Base-by-base conservation (phyloP, 2,888 invertebrate genomes). In the Sminthurides aquaticus region DNA sequence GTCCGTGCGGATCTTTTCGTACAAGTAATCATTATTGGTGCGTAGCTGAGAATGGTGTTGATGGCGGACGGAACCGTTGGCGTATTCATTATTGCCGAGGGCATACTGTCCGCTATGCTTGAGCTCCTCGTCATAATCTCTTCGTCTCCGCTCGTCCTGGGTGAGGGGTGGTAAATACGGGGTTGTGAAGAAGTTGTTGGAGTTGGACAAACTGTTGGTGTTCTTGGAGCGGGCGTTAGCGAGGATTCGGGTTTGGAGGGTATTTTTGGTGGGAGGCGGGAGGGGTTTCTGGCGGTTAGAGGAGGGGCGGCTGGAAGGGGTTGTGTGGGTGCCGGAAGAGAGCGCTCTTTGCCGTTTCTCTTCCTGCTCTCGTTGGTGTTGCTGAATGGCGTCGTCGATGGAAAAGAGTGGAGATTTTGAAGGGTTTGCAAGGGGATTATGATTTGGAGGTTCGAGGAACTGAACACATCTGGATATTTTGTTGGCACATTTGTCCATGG, bases 331-430 rank as follows among this genome's bases (percentile, higher is more conserved):
- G 49, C 20, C 11, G 48, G 18, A 18, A n/a, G 26, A 22, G 26
- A 20, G 8, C 22, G 54, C 20, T 20, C 11, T 54, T 18, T 8
- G 28, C 24, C 29, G 2, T 43, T 43, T 8, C 2, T 55, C 15
- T 25, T 62, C 48, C 2, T 27, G 22, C 20, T 62, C 62, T 18
- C 62, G 20, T 48, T 62, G 62, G 56, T 62, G 62, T 25, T 62
- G 62, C 48, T 62, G 62, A n/a, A 62, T 62, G 48, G 62, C 62
- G 25, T 70, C 69, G 54, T 72, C 72, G 43, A 72, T 68, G 61
- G 67, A 72, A 52, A 72, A 72, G 24, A 72, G 56, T 15, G 72
- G 69, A 18, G 71, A 71, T 56, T 66, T 71, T 49, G 67, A 54
- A 2, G 29, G 1, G 25, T 56, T 52, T 8, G 55, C 55, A 28